Evolutionary conservation across 2,888 invertebrate species (phyloP), one percentile per base, ranked within the genome.

Genomic region (Epinotia bilunana): DNA sequence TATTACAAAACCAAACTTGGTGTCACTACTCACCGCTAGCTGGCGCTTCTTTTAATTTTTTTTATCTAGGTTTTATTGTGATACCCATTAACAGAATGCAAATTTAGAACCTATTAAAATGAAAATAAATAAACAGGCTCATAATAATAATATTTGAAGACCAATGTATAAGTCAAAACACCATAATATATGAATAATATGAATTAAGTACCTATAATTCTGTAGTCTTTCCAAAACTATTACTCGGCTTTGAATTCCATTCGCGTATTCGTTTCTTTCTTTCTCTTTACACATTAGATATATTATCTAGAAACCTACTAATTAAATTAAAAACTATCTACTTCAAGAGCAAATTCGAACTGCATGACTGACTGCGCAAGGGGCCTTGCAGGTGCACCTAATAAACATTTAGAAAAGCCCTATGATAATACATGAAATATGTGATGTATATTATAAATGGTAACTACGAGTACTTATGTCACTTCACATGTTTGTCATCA

Each of bases 11-110:
- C 18, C 39, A n/a, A 58, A 57, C 72, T 70, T 62, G 61, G 43
- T 87, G 79, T 76, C 9, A 81, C 90, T 88, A 90, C 83, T 88
- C 75, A 78, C 74, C 82, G 77, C 77, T 84, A 91, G 91, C 83
- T 87, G 86, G 86, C 85, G 76, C 16, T 16, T 18, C 39, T 16
- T 5, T 16, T 16, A 16, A 16, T 3, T 49, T 49, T 49, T 16
- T 5, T 49, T 16, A 13, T 3, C 49, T 49, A 49, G 16, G 16
- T 49, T 49, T 49, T 49, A 49, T 49, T 49, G 2, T 12, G 4
- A 49, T 49, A 16, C 16, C 16, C 49, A 9, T 39, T 39, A 9
- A 2, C 2, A 39, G 39, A 49, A 16, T 49, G 16, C 16, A 49
- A 49, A 16, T 16, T 49, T 1, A 16, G 16, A 4, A 49, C 4